Evolutionary conservation across 2,888 invertebrate genomes (phyloP).

Genomic region (Dusona sp.): DNA sequence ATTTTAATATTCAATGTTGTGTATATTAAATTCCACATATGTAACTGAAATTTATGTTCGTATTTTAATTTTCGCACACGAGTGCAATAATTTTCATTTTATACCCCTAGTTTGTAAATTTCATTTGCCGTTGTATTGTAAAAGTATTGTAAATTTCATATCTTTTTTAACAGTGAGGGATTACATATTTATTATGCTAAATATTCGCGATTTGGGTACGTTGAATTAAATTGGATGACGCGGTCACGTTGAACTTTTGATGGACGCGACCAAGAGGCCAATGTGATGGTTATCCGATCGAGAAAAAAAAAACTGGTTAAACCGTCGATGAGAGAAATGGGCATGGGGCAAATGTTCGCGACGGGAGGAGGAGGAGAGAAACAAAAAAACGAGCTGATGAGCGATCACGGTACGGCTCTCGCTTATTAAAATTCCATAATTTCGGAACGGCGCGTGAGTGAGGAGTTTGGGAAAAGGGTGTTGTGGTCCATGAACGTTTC

Average conservation of each 20-base stretch:
- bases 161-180: too few relatives aligned
- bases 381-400: slow-evolving; percentile 70
- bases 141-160: too few relatives aligned
- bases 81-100: too few relatives aligned
- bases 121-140: too few relatives aligned
- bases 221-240: slow-evolving; percentile 34
- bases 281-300: slow-evolving; percentile 43
- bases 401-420: slow-evolving; percentile 67
- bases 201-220: slow-evolving; percentile 16
- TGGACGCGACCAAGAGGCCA: slow-evolving; percentile 51
- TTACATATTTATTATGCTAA: slow-evolving; percentile 27
- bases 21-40: too few relatives aligned
- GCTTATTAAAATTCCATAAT: slow-evolving; percentile 84
- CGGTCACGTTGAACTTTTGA: slow-evolving; percentile 34
- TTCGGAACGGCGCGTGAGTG: slow-evolving; percentile 75
- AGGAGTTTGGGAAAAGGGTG: slow-evolving; percentile 32
- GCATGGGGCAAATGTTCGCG: slow-evolving; percentile 41
- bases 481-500: slow-evolving; percentile 81
- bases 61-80: too few relatives aligned
- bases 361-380: slow-evolving; percentile 22
- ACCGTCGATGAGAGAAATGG: slow-evolving; percentile 64
- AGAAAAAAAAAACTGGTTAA: slow-evolving; percentile 67
- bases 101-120: too few relatives aligned
- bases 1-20: too few relatives aligned
- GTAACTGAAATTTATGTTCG: too few relatives aligned